These are phyloP conservation scores for Melinopterus prodromus DNA, from an alignment of 2,888 invertebrate genomes.

Conservation along the genomic window DNA sequence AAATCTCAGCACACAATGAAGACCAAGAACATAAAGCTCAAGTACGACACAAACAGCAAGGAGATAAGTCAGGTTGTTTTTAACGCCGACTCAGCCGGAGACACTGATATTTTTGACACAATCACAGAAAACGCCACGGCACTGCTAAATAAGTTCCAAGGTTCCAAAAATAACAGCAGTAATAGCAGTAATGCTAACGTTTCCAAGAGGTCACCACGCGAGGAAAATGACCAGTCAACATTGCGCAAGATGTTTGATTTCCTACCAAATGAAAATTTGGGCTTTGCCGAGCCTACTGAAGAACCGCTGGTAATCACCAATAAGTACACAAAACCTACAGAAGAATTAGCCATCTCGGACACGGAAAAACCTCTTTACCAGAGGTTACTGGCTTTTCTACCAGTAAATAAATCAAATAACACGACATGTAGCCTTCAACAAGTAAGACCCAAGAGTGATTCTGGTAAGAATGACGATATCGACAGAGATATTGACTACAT, in stretches of 20 bases:
- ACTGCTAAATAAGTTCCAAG: neutral
- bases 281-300: neutral
- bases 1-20: neutral
- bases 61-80: neutral
- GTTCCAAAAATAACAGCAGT: neutral
- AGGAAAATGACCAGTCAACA: neutral
- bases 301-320: neutral
- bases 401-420: neutral
- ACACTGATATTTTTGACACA: neutral
- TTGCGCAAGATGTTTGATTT: neutral
- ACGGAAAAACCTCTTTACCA: neutral
- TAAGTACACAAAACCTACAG: neutral
- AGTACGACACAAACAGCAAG: neutral
- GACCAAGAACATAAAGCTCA: neutral
- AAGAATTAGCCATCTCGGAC: neutral
- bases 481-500: slow-evolving; percentile 16
- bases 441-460: slow-evolving; percentile 11
- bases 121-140: neutral
- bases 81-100: neutral
- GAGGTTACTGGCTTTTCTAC: neutral
- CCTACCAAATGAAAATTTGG: neutral
- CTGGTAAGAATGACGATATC: slow-evolving; percentile 8
- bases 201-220: neutral
- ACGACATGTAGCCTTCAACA: neutral
- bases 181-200: neutral